phyloP scores from a whole-genome alignment of 2,888 invertebrate species.

The Sarcophaga caerulescens region DNA sequence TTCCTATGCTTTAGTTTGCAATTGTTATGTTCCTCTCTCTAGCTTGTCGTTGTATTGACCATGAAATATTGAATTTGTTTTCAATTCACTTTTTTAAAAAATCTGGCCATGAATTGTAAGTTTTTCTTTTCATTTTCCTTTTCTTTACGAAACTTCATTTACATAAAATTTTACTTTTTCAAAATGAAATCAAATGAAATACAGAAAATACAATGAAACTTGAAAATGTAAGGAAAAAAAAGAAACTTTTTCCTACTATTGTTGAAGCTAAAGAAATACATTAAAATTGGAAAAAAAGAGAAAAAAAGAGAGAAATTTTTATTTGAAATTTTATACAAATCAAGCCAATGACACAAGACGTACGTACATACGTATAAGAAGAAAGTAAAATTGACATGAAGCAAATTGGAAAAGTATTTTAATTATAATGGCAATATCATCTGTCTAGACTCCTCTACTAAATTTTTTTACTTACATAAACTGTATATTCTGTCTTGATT shows the following conservation, averaged over 20 bases:
- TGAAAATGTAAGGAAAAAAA: background rate
- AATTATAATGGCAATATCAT: slow-evolving; percentile 64
- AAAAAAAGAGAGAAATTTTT: slow-evolving; percentile 27
- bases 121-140: slow-evolving; percentile 15
- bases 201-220: no score
- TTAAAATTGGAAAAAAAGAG: background rate
- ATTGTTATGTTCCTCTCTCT: background rate
- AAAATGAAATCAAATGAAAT: background rate
- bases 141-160: slow-evolving; percentile 43
- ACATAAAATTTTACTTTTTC: slow-evolving; percentile 58
- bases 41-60: slow-evolving; percentile 39
- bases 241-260: slow-evolving; percentile 29
- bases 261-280: slow-evolving; percentile 16
- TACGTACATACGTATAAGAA: background rate
- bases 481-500: background rate
- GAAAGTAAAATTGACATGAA: slow-evolving; percentile 53
- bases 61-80: slow-evolving; percentile 43
- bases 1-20: slow-evolving; percentile 14
- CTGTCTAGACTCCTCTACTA: slow-evolving; percentile 60
- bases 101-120: slow-evolving; percentile 33
- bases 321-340: slow-evolving; percentile 52
- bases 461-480: slow-evolving; percentile 14
- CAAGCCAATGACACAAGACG: slow-evolving; percentile 54
- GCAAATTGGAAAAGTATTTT: slow-evolving; percentile 69
- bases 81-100: background rate